These are phyloP conservation scores for Phrynocephalus vlangalii DNA, from an alignment of 2,797 vertebrate species.

Conservation along the genomic window DNA sequence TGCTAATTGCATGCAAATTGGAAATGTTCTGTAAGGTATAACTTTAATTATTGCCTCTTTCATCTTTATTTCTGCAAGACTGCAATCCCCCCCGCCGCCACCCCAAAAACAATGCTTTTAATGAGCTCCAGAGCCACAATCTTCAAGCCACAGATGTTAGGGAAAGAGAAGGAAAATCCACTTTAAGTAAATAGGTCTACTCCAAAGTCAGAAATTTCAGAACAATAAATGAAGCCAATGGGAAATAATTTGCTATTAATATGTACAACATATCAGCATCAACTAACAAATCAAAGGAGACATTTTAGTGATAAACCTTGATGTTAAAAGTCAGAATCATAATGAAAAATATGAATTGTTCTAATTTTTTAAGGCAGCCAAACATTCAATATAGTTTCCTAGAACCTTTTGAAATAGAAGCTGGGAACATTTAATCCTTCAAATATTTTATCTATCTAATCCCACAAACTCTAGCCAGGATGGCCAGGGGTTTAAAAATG, in stretches of 20 bases:
- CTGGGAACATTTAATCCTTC: neutral
- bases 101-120: neutral
- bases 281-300: neutral
- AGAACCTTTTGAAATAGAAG: neutral
- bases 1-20: slow-evolving; percentile 34
- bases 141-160: neutral
- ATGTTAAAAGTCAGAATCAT: slow-evolving; percentile 1
- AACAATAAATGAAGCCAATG: neutral
- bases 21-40: slow-evolving; percentile 14
- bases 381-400: neutral
- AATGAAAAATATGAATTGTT: neutral
- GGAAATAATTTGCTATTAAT: slow-evolving; percentile 12
- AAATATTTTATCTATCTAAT: neutral
- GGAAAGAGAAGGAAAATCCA: neutral
- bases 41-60: slow-evolving; percentile 30
- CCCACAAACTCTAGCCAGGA: neutral
- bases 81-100: neutral
- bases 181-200: neutral
- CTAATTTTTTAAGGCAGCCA: neutral
- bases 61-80: slow-evolving; percentile 19
- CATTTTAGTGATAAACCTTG: neutral
- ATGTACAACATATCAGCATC: neutral
- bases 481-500: neutral
- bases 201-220: neutral
- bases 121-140: slow-evolving; percentile 21